Conservation (phyloP, 30 jellyfish, hydroid and myxozoan species). For the Hydractinia symbiolongicarpus region DNA sequence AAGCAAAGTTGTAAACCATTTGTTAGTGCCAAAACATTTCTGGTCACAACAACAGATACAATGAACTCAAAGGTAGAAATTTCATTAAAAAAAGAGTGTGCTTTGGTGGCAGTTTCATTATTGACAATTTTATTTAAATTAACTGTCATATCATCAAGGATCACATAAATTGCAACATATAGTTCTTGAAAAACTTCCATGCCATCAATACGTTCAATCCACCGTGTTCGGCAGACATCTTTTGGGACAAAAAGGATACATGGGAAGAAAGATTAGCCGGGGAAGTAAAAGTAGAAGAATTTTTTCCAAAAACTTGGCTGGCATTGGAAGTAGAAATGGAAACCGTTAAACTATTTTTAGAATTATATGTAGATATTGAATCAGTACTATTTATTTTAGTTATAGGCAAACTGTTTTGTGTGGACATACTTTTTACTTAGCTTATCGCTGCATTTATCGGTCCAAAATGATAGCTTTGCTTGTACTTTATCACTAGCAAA, state of each 20-base stretch:
- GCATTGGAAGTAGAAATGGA: no score
- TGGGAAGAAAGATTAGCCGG: not conserved
- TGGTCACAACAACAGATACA: not conserved
- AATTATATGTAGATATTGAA: no score
- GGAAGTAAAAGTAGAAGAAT: not conserved
- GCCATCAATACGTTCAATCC: conserved; percentile 43
- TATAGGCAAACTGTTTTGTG: not conserved
- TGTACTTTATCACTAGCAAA: not conserved
- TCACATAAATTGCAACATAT: conserved; percentile 15
- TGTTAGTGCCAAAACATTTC: not conserved
- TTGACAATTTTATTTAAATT: conserved; percentile 10
- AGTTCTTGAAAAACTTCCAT: conserved; percentile 40
- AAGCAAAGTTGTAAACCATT: not conserved
- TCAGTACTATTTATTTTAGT: not conserved
- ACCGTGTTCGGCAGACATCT: conserved; percentile 2
- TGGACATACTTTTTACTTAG: not conserved
- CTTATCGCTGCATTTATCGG: conserved; percentile 1
- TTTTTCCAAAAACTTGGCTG: not conserved
- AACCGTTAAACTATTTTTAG: no score
- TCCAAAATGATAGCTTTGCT: conserved; percentile 11
- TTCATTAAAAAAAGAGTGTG: not conserved
- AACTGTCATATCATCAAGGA: conserved; percentile 36
- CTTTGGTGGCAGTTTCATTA: not conserved
- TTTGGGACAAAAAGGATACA: no score
- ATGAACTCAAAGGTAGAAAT: not conserved